A percentile compares a stretch with the other conserved stretches of the same genome.
Conservation (phyloP, 2,888 invertebrate species). For the Hetaerina titia region DNA sequence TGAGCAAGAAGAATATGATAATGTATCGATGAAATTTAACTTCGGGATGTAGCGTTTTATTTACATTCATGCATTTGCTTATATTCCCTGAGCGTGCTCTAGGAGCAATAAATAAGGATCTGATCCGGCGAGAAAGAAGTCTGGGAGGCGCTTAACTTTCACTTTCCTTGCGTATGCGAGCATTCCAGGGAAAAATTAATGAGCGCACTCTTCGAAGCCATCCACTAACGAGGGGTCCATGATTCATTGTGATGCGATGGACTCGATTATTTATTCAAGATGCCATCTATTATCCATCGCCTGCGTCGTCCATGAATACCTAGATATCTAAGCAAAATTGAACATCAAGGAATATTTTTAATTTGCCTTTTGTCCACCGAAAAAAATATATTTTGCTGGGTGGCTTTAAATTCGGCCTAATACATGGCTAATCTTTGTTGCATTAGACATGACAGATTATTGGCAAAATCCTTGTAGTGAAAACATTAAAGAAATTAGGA, state of each 20-base stretch:
- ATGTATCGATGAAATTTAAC: not conserved
- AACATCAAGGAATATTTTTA: not conserved
- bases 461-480: no score
- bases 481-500: no score
- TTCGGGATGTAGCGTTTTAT: not conserved
- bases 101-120: constrained; percentile 21
- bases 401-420: no score
- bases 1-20: no score
- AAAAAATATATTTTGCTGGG: no score
- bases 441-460: no score
- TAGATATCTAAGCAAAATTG: not conserved
- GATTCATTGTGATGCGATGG: not conserved
- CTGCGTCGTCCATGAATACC: not conserved
- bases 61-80: not conserved
- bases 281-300: not conserved
- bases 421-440: no score
- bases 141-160: not conserved
- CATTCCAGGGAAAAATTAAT: not conserved
- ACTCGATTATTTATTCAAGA: constrained; percentile 10
- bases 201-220: not conserved
- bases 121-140: not conserved
- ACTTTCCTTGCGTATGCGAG: not conserved
- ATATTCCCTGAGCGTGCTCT: not conserved
- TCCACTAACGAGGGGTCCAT: not conserved
- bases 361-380: no score